phyloP scores from a whole-genome alignment of 2,797 vertebrate species.

The Falco naumanni region DNA sequence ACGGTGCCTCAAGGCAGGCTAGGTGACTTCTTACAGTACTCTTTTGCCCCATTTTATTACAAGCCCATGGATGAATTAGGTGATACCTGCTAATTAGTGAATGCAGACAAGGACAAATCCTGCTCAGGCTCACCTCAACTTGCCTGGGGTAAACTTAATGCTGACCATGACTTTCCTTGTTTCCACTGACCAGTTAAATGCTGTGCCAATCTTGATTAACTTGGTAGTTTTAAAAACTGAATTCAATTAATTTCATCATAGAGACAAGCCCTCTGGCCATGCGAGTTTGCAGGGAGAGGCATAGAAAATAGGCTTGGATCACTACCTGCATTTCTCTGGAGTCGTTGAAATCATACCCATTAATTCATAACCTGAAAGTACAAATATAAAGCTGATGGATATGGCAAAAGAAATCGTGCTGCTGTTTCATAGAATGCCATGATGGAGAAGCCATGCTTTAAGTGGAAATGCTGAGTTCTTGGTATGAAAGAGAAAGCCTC shows the following conservation, averaged over 20 bases:
- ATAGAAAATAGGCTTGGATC: conserved; percentile 24
- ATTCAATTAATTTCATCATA: conserved; percentile 39
- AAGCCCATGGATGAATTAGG: not conserved
- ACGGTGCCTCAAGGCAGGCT: not conserved
- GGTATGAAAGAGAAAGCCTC: not conserved
- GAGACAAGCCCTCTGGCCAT: conserved; percentile 24
- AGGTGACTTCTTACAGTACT: not conserved
- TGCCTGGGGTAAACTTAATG: not conserved
- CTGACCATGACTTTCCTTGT: not conserved
- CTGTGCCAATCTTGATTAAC: conserved; percentile 51
- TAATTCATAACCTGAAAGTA: not conserved
- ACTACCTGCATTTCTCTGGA: conserved; percentile 33
- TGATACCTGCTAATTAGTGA: conserved; percentile 21
- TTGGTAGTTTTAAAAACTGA: conserved; percentile 39
- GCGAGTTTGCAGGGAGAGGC: not conserved
- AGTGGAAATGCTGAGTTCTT: not conserved
- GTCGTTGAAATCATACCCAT: not conserved
- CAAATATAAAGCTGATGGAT: not conserved
- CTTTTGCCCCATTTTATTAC: conserved; percentile 40
- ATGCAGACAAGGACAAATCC: not conserved
- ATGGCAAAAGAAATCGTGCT: not conserved
- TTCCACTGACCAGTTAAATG: not conserved
- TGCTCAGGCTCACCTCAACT: not conserved
- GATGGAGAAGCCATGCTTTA: not conserved
- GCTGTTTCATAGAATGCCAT: not conserved